Conservation (phyloP, 1,140 invertebrate species). For the Neotoxoptera formosana region DNA sequence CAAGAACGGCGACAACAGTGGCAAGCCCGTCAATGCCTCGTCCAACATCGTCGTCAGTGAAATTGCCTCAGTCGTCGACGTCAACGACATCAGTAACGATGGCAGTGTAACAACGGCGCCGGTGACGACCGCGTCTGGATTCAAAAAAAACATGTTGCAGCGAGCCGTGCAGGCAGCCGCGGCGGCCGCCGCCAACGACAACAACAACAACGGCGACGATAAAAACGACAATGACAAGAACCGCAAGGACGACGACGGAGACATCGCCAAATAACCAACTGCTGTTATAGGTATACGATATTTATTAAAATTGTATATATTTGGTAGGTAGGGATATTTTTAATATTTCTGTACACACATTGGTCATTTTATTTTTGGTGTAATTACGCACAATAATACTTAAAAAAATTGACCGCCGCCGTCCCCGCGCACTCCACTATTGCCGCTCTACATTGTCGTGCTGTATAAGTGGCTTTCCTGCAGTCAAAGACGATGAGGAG, state of each 20-base stretch:
- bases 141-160: constrained; percentile 47
- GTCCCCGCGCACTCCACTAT: no score
- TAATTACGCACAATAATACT: neutral
- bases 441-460: neutral
- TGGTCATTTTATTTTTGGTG: neutral
- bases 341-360: neutral
- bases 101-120: neutral
- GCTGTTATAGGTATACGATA: neutral
- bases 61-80: neutral
- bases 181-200: neutral
- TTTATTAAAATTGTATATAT: neutral
- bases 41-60: neutral
- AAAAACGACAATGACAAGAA: neutral
- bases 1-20: neutral
- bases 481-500: no score
- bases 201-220: neutral
- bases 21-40: neutral
- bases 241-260: neutral
- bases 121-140: neutral
- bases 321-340: neutral
- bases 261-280: neutral
- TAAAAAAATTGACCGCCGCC: neutral
- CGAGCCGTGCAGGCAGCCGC: constrained; percentile 36
- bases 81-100: neutral
- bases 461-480: no score